Percentiles rank a stretch among this genome's conserved stretches.
Conservation (phyloP, 2,113 vertebrate species). For the Sander vitreus region DNA sequence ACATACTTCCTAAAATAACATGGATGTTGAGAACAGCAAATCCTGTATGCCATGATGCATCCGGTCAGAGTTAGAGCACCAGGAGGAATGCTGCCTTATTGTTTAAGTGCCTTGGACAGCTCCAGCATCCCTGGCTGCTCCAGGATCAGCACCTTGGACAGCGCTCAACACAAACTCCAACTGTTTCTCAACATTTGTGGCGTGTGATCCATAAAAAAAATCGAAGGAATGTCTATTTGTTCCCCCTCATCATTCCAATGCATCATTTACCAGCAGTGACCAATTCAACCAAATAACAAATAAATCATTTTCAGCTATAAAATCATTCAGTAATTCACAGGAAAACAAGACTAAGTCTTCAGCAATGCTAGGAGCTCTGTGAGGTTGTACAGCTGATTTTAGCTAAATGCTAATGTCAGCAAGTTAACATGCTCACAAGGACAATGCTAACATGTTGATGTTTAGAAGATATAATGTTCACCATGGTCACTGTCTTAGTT, state of each 20-base stretch:
- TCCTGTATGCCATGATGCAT: background rate
- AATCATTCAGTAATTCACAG: background rate
- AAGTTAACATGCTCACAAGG: no score
- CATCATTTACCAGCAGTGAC: background rate
- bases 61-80: background rate
- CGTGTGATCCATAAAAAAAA: background rate
- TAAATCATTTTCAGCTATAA: background rate
- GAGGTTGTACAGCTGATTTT: background rate
- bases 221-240: background rate
- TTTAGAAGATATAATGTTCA: background rate
- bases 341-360: no score
- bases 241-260: background rate
- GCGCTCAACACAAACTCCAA: background rate
- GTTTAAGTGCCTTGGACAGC: background rate
- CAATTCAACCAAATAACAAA: slow-evolving; percentile 1
- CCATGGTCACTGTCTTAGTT: no score
- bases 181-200: background rate
- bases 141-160: slow-evolving; percentile 44
- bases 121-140: background rate
- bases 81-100: background rate
- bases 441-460: background rate
- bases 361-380: background rate
- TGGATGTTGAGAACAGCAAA: background rate
- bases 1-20: background rate
- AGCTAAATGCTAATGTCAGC: no score